These are phyloP conservation scores for Corythornis leucogaster DNA, from an alignment of 2,797 vertebrate genomes.

Conservation along the genomic window DNA sequence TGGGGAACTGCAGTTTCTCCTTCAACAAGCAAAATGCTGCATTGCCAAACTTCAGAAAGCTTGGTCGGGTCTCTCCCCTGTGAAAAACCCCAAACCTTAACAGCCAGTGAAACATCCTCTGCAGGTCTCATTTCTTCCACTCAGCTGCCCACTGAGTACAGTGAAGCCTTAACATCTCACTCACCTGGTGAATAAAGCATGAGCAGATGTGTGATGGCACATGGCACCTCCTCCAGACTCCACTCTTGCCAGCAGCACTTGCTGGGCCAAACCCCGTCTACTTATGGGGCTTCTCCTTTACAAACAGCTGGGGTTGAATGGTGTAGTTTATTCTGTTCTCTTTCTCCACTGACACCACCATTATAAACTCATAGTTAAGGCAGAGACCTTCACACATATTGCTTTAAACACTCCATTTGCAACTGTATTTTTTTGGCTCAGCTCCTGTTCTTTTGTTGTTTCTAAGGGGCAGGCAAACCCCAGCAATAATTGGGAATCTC, in stretches of 20 bases:
- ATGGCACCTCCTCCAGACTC: not conserved
- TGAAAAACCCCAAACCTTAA: not conserved
- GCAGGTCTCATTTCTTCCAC: not conserved
- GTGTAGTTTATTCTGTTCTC: not conserved
- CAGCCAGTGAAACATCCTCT: not conserved
- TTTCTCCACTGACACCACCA: not conserved
- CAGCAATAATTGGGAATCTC: not conserved
- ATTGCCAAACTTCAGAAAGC: not conserved
- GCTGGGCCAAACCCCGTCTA: not conserved
- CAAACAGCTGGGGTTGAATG: not conserved
- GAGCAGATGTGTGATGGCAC: not conserved
- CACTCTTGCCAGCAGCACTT: not conserved
- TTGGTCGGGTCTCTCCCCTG: not conserved
- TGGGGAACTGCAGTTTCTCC: not conserved
- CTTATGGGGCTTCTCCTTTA: not conserved
- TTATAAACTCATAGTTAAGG: conserved; percentile 3
- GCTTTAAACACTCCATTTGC: conserved; percentile 30
- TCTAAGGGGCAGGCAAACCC: conserved; percentile 25
- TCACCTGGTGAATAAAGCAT: not conserved
- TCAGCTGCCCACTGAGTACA: not conserved
- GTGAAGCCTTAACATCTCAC: not conserved
- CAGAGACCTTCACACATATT: not conserved
- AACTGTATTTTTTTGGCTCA: not conserved
- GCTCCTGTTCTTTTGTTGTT: conserved; percentile 4
- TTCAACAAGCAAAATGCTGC: not conserved